Conservation (phyloP, 2,888 invertebrate genomes). For the Erebia aethiops region DNA sequence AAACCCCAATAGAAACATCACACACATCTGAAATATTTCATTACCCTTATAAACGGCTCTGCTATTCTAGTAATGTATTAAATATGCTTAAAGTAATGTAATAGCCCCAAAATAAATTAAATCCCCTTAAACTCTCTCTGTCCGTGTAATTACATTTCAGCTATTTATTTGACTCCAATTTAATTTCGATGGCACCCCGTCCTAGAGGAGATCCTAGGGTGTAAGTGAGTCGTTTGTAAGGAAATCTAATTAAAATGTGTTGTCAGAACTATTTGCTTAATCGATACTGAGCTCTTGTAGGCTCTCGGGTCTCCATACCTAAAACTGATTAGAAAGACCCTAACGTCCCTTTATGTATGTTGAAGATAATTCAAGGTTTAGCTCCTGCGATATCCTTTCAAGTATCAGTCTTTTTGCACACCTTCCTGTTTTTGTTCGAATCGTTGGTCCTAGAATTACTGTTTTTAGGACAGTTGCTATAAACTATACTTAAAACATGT, state of each 20-base stretch:
- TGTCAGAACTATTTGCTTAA: constrained; percentile 36
- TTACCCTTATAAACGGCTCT: not conserved
- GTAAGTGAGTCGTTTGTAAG: constrained; percentile 35
- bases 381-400: too few relatives aligned
- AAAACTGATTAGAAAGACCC: constrained; percentile 1
- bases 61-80: not conserved
- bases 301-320: constrained; percentile 5
- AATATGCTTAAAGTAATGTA: not conserved
- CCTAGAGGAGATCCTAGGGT: constrained; percentile 34
- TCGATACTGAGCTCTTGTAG: constrained; percentile 22
- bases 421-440: too few relatives aligned
- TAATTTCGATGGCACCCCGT: constrained; percentile 35
- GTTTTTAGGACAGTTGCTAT: too few relatives aligned
- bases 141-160: constrained; percentile 31
- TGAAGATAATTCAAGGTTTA: not conserved
- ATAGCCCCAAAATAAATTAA: constrained; percentile 1
- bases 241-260: constrained; percentile 42
- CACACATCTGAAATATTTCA: too few relatives aligned
- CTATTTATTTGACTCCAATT: constrained; percentile 42
- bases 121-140: constrained; percentile 14
- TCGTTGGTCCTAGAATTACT: too few relatives aligned
- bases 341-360: not conserved
- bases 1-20: too few relatives aligned
- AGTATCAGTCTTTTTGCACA: too few relatives aligned
- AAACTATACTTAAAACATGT: too few relatives aligned